A percentile compares a stretch with the other conserved stretches of the same genome.
Evolutionary conservation across 2,113 vertebrate species (phyloP).

Genomic region (Vombatus ursinus): DNA sequence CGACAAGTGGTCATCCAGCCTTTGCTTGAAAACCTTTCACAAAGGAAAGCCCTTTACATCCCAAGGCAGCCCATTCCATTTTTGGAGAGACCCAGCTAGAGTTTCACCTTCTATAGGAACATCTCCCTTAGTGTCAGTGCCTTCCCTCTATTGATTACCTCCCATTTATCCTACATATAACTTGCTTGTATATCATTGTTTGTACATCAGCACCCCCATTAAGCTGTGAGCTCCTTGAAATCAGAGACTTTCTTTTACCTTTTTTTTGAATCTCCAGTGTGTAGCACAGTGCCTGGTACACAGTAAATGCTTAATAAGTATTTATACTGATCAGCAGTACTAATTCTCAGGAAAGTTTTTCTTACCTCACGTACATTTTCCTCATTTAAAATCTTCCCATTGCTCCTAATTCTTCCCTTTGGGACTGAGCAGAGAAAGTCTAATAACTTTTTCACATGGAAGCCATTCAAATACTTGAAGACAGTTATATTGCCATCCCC

Average conservation of each 20-base stretch:
- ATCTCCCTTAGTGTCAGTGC: not conserved
- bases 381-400: not conserved
- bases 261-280: not conserved
- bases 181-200: not conserved
- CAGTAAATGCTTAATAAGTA: not conserved
- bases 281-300: not conserved
- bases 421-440: not conserved
- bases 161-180: not conserved
- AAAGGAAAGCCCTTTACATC: not conserved
- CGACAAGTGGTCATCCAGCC: not conserved
- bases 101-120: not conserved
- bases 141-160: not conserved
- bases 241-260: not conserved
- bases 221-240: not conserved
- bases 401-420: not conserved
- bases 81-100: not conserved
- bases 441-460: not conserved
- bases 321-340: not conserved
- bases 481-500: not conserved
- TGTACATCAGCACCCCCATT: not conserved
- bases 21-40: not conserved
- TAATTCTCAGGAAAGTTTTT: not conserved
- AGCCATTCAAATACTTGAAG: not conserved
- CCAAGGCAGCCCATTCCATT: not conserved
- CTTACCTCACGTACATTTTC: not conserved